Base-by-base conservation (phyloP, 1,140 invertebrate genomes). In the roundworm (Caenorhabditis elegans) region DNA sequence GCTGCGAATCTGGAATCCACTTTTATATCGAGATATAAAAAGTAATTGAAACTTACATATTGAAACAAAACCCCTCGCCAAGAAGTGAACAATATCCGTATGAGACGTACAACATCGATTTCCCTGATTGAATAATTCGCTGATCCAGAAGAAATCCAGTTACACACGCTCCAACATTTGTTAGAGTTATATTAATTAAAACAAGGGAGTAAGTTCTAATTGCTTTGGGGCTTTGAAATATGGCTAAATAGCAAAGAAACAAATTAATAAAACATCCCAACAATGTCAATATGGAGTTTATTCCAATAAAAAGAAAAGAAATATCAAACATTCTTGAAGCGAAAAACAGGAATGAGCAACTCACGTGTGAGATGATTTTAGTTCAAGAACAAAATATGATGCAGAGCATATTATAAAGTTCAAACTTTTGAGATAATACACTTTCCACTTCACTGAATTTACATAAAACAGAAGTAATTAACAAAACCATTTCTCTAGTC, bases 161-260 rank as follows among this genome's bases (percentile, higher is more conserved):
- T 0, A 80, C 24, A 46, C 79, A 80, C 0, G 26, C 49, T 15
- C 55, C 51, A 13, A 75, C 17, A 39, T 80, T 55, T 17, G 60
- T 75, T 8, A 80, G 26, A 24, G 55, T 24, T 22, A 28, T 39
- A 49, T 80, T 80, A 3, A 80, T 24, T 13, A 80, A 8, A 6
- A 80, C 3, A 13, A 80, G 36, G 3, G 79, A 70, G 24, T 75
- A 80, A 13, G 55, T 80, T 49, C 48, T 46, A 13, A 80, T 80
- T 28, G 8, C 51, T 48, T 47, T 43, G 11, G 79, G 79, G 28
- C 49, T 70, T 13, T 75, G 17, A 36, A 75, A 46, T 10, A 75
- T 4, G 28, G 43, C 55, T 46, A 80, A 19, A 17, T 48, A 80
- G 13, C 28, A 39, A 2, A 79, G 31, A 43, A 79, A 48, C 5